Evolutionary conservation across 2,797 vertebrate species (phyloP), one percentile per base, ranked within the genome.

Genomic region (Notolepis coatsorum): DNA sequence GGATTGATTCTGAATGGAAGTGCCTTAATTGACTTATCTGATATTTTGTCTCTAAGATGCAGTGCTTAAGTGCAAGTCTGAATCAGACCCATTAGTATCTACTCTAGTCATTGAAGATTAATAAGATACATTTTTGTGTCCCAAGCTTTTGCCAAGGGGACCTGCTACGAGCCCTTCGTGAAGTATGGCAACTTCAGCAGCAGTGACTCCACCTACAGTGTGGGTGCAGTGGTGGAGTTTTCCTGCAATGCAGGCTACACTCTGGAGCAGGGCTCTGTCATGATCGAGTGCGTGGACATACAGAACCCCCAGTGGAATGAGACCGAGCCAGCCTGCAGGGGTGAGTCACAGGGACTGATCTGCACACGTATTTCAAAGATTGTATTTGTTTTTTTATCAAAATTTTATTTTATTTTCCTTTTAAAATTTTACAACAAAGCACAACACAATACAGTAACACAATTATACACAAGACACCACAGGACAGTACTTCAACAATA

Each of bases 121-220:
- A 58, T 47, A 6, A 3, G 4, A 6, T 46, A n/a, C 2, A 0
- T 28, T 31, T 48, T 55, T 79, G 13, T 65, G 4, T 65, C 57
- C 9, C 9, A 1, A 99, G 98, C 97, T 58, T 99, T 98, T 0
- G 92, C 95, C 1, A 92, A 92, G 54, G 96, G 96, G 0, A 95
- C 94, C 51, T 99, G 97, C 84, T 99, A 98, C 0, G 95, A 98
- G 89, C 98, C 97, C 7, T 99, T 95, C 1, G 94, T 99, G 80
- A 98, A 99, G 86, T 96, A 99, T 0, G 98, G 98, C 37, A 99
- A 99, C 92, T 99, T 97, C 93, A 99, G 95, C 71, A 91, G 94
- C 88, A 96, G 94, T 0, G 93, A 98, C 50, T 82, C 91, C 5
- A 87, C 89, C 20, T 97, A 95, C 55, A 71, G 88, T 0, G 85